Evolutionary conservation across 2,113 vertebrate species (phyloP).

Genomic region (Mus spicilegus): DNA sequence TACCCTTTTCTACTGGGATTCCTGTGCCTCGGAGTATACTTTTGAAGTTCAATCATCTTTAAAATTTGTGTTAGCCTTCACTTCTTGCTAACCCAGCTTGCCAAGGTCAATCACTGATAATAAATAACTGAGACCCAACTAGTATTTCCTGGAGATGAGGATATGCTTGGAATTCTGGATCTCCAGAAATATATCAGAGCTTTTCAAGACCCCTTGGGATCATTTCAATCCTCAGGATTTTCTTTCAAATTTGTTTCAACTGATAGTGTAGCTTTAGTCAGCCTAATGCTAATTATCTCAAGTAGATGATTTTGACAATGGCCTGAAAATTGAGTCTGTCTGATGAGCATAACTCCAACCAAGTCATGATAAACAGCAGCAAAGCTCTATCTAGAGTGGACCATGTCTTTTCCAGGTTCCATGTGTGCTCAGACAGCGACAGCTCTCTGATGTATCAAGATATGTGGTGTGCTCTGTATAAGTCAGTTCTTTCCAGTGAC

Average conservation of each 20-base stretch:
- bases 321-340: background rate
- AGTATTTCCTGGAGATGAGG: background rate
- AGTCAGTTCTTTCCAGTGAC: background rate
- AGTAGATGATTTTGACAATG: constrained; percentile 4
- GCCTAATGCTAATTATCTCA: background rate
- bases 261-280: background rate
- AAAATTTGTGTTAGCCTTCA: background rate
- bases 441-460: background rate
- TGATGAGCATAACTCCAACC: background rate
- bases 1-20: background rate
- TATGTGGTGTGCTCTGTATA: background rate
- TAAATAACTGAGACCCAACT: background rate
- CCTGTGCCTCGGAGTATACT: background rate
- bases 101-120: background rate
- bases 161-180: background rate
- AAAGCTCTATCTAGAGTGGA: background rate
- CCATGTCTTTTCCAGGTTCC: background rate
- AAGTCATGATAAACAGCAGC: background rate
- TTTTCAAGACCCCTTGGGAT: constrained; percentile 19
- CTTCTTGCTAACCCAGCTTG: background rate
- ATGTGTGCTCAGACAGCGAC: background rate
- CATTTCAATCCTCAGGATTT: background rate
- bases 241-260: background rate
- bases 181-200: background rate
- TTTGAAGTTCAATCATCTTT: background rate